Conservation (phyloP, 2,113 vertebrate species). For the Rousettus leschenaultii region DNA sequence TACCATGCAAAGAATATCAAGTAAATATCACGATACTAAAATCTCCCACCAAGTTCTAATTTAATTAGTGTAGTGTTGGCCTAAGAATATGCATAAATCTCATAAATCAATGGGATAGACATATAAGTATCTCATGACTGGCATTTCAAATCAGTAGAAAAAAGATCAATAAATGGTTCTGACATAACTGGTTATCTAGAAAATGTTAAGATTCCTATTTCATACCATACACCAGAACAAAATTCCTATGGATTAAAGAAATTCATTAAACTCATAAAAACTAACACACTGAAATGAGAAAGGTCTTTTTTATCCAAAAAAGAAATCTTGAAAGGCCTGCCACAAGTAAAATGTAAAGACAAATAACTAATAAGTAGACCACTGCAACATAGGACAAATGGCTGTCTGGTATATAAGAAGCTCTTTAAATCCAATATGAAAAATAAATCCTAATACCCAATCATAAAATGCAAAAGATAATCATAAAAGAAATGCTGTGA, state of each 20-base stretch:
- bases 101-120: neutral
- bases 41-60: neutral
- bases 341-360: neutral
- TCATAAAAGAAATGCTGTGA: neutral
- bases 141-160: neutral
- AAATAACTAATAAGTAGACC: neutral
- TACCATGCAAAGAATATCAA: neutral
- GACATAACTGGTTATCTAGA: neutral
- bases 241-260: neutral
- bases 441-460: too few relatives aligned
- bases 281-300: neutral
- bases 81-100: neutral
- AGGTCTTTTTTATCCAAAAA: neutral
- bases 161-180: neutral
- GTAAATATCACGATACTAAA: neutral
- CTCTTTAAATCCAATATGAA: neutral
- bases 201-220: neutral
- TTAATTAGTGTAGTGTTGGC: neutral
- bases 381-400: too few relatives aligned
- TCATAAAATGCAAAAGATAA: neutral
- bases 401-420: neutral
- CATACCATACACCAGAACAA: neutral
- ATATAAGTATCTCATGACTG: neutral
- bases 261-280: neutral
- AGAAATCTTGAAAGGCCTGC: neutral